These are phyloP conservation scores for Tringa solitaria DNA, from an alignment of 2,113 vertebrate genomes.

Conservation along the genomic window DNA sequence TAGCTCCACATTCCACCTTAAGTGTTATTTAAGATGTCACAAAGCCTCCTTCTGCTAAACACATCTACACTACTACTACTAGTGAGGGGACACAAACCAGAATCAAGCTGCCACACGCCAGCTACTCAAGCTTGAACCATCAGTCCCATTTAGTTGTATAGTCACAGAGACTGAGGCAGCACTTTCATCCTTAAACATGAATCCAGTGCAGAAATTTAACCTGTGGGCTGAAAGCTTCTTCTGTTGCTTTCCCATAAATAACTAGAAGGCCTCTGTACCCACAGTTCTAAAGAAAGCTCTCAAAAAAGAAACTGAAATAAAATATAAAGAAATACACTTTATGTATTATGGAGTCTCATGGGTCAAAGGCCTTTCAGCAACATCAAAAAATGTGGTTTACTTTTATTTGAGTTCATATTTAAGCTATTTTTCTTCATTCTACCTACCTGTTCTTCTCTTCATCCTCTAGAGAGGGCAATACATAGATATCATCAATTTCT, in stretches of 20 bases:
- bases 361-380: neutral
- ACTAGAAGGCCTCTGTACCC: neutral
- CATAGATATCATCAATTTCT: constrained; percentile 87
- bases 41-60: neutral
- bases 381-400: neutral
- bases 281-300: neutral
- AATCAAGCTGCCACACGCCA: neutral
- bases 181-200: neutral
- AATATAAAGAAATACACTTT: neutral
- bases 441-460: constrained; percentile 83
- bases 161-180: neutral
- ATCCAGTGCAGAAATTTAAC: neutral
- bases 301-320: neutral
- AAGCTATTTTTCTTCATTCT: neutral
- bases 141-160: accelerated
- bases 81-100: neutral
- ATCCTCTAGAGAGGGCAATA: constrained; percentile 83
- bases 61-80: neutral
- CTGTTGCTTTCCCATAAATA: neutral
- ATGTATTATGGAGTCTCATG: neutral
- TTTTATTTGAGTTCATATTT: neutral
- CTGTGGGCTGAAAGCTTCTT: neutral
- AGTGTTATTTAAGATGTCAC: neutral
- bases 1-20: neutral
- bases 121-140: neutral